A percentile compares a stretch with the other conserved stretches of the same genome.
Conservation (phyloP, 1,140 invertebrate genomes). For the Aphidius ervi region DNA sequence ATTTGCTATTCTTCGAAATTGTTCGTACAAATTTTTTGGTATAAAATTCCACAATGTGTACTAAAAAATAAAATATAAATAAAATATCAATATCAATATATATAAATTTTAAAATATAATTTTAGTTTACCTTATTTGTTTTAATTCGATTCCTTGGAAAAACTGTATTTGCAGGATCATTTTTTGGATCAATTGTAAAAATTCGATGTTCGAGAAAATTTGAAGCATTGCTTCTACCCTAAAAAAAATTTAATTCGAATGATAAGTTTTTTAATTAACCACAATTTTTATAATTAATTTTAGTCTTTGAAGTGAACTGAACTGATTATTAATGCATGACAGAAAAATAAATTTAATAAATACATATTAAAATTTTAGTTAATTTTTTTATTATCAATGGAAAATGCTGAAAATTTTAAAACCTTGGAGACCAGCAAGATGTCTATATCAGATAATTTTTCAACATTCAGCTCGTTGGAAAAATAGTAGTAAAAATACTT, state of each 20-base stretch:
- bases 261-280: not conserved
- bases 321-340: too few relatives aligned
- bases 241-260: conserved; percentile 25
- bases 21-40: conserved; percentile 80
- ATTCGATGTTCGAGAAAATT: conserved; percentile 54
- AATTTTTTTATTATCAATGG: not conserved
- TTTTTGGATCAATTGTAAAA: conserved; percentile 55
- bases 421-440: not conserved
- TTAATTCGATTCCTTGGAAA: conserved; percentile 58
- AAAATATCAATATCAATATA: conserved; percentile 10
- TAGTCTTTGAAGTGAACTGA: too few relatives aligned
- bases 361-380: conserved; percentile 5
- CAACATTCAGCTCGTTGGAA: not conserved
- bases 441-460: not conserved
- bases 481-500: conserved; percentile 1
- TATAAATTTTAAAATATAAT: conserved; percentile 13
- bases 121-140: conserved; percentile 55
- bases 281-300: too few relatives aligned
- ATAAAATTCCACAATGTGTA: conserved; percentile 78
- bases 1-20: conserved; percentile 79
- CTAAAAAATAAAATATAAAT: conserved; percentile 41
- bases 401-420: conserved; percentile 3
- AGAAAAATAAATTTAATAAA: not conserved
- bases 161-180: conserved; percentile 44
- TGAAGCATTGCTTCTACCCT: conserved; percentile 58